Percentiles rank a stretch among this genome's conserved stretches.
Evolutionary conservation across 2,797 vertebrate species (phyloP).

Genomic region (Gymnoscopelus braueri): DNA sequence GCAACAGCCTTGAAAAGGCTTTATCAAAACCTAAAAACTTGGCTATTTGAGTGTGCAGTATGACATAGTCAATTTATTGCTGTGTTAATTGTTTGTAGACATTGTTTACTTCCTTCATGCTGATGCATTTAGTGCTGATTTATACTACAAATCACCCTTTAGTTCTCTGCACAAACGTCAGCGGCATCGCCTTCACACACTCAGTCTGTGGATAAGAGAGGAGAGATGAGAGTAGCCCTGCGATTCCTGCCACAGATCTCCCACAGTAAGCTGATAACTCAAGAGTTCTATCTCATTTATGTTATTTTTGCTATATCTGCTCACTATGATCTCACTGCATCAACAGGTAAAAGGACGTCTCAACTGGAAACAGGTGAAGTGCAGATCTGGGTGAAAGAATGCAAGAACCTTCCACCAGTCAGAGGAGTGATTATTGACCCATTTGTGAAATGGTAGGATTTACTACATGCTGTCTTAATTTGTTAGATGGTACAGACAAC

Average conservation of each 20-base stretch:
- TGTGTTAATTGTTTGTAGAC: not conserved
- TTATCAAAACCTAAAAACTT: too few relatives aligned
- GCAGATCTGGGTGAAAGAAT: constrained; percentile 97
- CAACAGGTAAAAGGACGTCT: constrained; percentile 77
- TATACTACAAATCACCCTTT: not conserved
- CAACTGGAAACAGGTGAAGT: constrained; percentile 86
- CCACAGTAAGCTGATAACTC: constrained; percentile 75
- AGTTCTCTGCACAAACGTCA: constrained; percentile 42
- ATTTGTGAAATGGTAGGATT: constrained; percentile 93
- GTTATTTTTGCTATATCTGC: not conserved
- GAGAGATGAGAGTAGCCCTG: constrained; percentile 89
- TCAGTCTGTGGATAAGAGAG: constrained; percentile 78
- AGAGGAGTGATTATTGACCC: constrained; percentile 87
- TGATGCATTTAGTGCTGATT: not conserved
- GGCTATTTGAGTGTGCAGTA: too few relatives aligned
- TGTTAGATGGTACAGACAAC: too few relatives aligned
- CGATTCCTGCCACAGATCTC: constrained; percentile 84
- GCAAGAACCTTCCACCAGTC: constrained; percentile 85
- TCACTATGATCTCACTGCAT: constrained; percentile 14
- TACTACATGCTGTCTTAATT: not conserved
- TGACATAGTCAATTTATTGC: not conserved
- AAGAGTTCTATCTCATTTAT: not conserved
- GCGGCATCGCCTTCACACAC: constrained; percentile 63
- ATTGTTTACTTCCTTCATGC: not conserved
- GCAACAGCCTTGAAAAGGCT: too few relatives aligned